Evolutionary conservation across 2,113 vertebrate species (phyloP).

Genomic region (Ictidomys tridecemlineatus): DNA sequence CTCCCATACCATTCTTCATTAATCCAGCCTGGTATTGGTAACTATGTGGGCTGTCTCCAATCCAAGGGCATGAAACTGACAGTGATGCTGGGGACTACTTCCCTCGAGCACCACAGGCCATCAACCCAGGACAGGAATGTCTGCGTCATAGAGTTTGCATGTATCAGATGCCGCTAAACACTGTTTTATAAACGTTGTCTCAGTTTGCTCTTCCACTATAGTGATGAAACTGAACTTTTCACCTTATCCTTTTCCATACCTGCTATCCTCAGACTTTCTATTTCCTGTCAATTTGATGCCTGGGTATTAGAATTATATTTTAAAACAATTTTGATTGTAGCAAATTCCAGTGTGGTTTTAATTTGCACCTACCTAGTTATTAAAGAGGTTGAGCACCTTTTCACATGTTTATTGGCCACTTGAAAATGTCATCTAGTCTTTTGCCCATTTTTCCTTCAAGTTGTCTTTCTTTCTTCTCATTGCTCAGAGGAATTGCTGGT

Average conservation of each 20-base stretch:
- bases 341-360: neutral
- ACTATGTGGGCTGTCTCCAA: neutral
- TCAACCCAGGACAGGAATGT: neutral
- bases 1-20: neutral
- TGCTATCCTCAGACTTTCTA: neutral
- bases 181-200: neutral
- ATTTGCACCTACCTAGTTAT: neutral
- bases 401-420: neutral
- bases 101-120: no score
- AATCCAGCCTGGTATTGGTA: neutral
- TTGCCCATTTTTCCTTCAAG: neutral
- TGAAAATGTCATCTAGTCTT: neutral
- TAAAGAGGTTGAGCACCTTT: neutral
- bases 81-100: neutral
- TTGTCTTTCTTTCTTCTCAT: neutral
- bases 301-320: no score
- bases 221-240: neutral
- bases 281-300: neutral
- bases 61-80: neutral
- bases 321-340: no score
- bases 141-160: neutral
- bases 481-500: neutral
- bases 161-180: neutral
- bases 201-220: neutral
- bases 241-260: neutral